A percentile compares a stretch with the other conserved stretches of the same genome.
These are phyloP conservation scores for Acanthoscelides obtectus DNA, from an alignment of 2,888 invertebrate species.

Conservation along the genomic window DNA sequence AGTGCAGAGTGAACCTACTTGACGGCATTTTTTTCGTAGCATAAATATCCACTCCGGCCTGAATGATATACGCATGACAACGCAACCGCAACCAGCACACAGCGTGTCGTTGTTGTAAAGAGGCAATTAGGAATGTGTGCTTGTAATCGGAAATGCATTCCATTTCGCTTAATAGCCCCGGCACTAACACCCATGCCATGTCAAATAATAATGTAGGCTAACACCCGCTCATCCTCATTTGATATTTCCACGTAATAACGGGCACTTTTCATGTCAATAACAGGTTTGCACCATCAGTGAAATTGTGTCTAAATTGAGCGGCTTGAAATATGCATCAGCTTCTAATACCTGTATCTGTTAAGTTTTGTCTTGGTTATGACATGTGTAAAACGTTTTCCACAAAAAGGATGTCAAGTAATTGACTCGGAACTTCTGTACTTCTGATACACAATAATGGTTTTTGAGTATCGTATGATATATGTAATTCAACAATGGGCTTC, in stretches of 20 bases:
- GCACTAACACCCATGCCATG: background rate
- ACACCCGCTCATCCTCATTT: background rate
- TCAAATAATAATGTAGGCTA: background rate
- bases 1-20: too few relatives aligned
- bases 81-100: background rate
- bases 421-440: too few relatives aligned
- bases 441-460: too few relatives aligned
- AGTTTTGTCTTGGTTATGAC: too few relatives aligned
- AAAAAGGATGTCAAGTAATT: too few relatives aligned
- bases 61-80: background rate
- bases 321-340: background rate
- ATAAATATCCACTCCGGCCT: too few relatives aligned
- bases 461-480: too few relatives aligned
- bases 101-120: background rate
- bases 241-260: background rate
- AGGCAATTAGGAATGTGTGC: background rate
- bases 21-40: too few relatives aligned
- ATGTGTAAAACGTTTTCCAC: too few relatives aligned
- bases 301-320: background rate
- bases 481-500: too few relatives aligned
- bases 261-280: background rate
- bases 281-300: background rate
- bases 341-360: too few relatives aligned
- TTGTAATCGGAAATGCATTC: background rate
- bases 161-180: background rate